Base-by-base conservation (phyloP, 2,797 vertebrate species). In the Gephyroberyx darwinii region DNA sequence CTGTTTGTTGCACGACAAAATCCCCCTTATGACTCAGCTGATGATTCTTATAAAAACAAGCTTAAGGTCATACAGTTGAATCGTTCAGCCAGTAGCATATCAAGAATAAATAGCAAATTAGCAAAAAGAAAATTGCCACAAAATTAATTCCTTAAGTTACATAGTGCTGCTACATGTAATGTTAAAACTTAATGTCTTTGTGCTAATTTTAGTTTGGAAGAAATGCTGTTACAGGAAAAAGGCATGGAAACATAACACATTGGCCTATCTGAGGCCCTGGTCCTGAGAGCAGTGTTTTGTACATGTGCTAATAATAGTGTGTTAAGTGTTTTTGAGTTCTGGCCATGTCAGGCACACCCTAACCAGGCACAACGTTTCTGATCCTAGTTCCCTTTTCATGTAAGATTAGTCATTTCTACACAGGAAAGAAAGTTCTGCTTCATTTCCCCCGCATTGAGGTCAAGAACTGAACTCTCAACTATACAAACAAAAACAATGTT, bases 301-400 rank as follows among this genome's bases (percentile, higher is more conserved):
- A 75, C 26, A 16, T 76, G 88, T 80, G 76, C 91, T 93, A 93
- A 91, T 90, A 93, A 94, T 94, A 94, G 92, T 10, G 61, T 71
- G 80, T 62, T 84, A 86, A 90, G 84, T 88, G 81, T 86, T 88
- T 87, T 90, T 86, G 81, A 83, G 63, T 71, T 75, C 77, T 75
- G 79, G 81, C 85, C 81, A 82, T 71, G 75, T 41, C 71, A 68
- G 91, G 89, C 90, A 92, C 91, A 88, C 93, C 93, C 91, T 87
- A 86, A 84, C 85, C 78, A 87, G 82, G 77, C 89, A 82, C 83
- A 92, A 91, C 83, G 61, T 88, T 54, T 82, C 64, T 48, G 65
- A 80, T 77, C 52, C 37, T 69, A 78, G 87, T 92, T 92, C 87
- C 90, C 67, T 83, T 91, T 93, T 91, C 66, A 81, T 91, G 69